Evolutionary conservation across 2,797 vertebrate species (phyloP).

Genomic region (Lophius americanus): DNA sequence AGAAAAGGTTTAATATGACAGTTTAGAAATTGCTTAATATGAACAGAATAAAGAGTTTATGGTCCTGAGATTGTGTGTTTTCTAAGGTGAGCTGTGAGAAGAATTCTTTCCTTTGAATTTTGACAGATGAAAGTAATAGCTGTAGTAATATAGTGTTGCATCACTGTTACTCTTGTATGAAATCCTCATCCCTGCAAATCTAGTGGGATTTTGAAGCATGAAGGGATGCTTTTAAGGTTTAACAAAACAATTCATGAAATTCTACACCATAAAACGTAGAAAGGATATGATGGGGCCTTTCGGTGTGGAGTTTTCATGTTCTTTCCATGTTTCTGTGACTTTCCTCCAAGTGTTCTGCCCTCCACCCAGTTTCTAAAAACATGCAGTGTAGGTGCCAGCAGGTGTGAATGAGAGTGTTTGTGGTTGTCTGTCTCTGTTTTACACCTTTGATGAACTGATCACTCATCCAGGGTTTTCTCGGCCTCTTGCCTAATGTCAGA

Average conservation of each 20-base stretch:
- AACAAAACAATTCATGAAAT: slow-evolving; percentile 10
- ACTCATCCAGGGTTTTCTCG: too few relatives aligned
- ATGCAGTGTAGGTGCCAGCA: too few relatives aligned
- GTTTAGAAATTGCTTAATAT: background rate
- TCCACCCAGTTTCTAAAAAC: too few relatives aligned
- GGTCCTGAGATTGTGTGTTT: slow-evolving; percentile 17
- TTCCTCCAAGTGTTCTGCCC: too few relatives aligned
- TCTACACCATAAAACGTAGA: slow-evolving; percentile 25
- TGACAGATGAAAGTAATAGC: slow-evolving; percentile 17
- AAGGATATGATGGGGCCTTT: background rate
- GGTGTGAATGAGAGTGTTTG: too few relatives aligned
- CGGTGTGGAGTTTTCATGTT: background rate
- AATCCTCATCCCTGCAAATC: slow-evolving; percentile 11
- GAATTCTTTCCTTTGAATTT: slow-evolving; percentile 23
- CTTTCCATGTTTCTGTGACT: too few relatives aligned
- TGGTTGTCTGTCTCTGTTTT: too few relatives aligned
- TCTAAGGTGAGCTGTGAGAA: slow-evolving; percentile 14
- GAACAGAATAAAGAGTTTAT: slow-evolving; percentile 7
- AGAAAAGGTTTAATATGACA: background rate
- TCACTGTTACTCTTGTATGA: slow-evolving; percentile 15
- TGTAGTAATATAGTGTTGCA: slow-evolving; percentile 4
- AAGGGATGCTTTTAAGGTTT: background rate
- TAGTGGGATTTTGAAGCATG: slow-evolving; percentile 6
- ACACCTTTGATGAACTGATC: too few relatives aligned
- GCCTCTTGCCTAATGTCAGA: too few relatives aligned